A percentile compares a stretch with the other conserved stretches of the same genome.
Conservation (phyloP, 2,797 vertebrate species). For the Microctenopoma steveboyesi region DNA sequence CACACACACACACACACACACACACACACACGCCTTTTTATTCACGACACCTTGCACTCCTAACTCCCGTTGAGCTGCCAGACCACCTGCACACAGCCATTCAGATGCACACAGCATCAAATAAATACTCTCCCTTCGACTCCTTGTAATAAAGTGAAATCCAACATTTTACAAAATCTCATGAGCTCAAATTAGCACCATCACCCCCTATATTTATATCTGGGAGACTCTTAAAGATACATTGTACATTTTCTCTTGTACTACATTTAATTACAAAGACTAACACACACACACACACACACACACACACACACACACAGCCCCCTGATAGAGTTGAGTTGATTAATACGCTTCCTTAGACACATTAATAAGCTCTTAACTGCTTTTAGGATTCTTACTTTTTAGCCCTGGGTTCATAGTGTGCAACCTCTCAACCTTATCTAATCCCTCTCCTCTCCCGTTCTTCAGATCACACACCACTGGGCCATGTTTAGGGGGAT, state of each 20-base stretch:
- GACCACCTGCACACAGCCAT: slow-evolving; percentile 76
- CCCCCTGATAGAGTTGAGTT: slow-evolving; percentile 81
- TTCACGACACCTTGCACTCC: slow-evolving; percentile 63
- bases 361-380: slow-evolving; percentile 89
- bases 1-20: slow-evolving; percentile 23
- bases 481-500: slow-evolving; percentile 79
- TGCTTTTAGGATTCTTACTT: slow-evolving; percentile 87
- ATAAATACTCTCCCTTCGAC: slow-evolving; percentile 15
- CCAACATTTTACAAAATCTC: slow-evolving; percentile 12
- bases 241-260: slow-evolving; percentile 23
- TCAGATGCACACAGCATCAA: slow-evolving; percentile 47
- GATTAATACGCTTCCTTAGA: slow-evolving; percentile 88
- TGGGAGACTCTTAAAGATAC: slow-evolving; percentile 10
- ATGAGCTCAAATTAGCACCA: slow-evolving; percentile 12
- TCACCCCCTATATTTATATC: slow-evolving; percentile 16
- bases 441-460: slow-evolving; percentile 82
- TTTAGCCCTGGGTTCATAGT: slow-evolving; percentile 85
- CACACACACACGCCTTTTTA: slow-evolving; percentile 52
- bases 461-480: slow-evolving; percentile 80
- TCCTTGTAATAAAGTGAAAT: slow-evolving; percentile 11
- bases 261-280: slow-evolving; percentile 19
- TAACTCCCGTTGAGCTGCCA: slow-evolving; percentile 65
- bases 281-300: slow-evolving; percentile 8
- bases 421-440: slow-evolving; percentile 85
- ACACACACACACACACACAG: slow-evolving; percentile 40